Evolutionary conservation across 2,888 invertebrate species (phyloP).

Genomic region (Rhagonycha fulva): DNA sequence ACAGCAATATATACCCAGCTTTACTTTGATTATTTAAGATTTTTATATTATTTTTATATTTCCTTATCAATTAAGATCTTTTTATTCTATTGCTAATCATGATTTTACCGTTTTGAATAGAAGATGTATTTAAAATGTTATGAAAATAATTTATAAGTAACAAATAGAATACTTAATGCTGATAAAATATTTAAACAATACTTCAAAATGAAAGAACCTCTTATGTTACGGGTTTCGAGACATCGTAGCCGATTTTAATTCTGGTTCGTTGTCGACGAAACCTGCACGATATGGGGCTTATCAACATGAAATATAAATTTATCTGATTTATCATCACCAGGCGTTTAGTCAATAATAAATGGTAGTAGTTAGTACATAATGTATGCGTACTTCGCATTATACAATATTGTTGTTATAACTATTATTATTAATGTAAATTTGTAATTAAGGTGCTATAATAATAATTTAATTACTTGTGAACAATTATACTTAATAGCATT

Average conservation of each 20-base stretch:
- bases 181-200: background rate
- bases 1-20: too few relatives aligned
- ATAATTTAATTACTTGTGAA: background rate
- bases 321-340: background rate
- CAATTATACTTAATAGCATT: background rate
- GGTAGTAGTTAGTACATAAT: background rate
- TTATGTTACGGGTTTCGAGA: conserved; percentile 87
- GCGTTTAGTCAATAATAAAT: background rate
- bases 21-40: too few relatives aligned
- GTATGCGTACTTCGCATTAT: background rate
- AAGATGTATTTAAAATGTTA: background rate
- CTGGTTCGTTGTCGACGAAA: conserved; percentile 97
- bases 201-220: conserved; percentile 54
- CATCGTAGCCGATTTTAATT: conserved; percentile 72
- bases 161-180: background rate
- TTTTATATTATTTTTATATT: too few relatives aligned
- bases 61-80: too few relatives aligned
- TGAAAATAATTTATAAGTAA: background rate
- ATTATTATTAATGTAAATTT: background rate
- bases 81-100: too few relatives aligned
- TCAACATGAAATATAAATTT: conserved; percentile 9
- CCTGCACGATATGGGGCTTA: conserved; percentile 78
- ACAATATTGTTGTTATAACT: background rate
- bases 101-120: too few relatives aligned
- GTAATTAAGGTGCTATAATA: background rate